phyloP scores from a whole-genome alignment of 2,888 invertebrate genomes.

The Epinotia bilunana region DNA sequence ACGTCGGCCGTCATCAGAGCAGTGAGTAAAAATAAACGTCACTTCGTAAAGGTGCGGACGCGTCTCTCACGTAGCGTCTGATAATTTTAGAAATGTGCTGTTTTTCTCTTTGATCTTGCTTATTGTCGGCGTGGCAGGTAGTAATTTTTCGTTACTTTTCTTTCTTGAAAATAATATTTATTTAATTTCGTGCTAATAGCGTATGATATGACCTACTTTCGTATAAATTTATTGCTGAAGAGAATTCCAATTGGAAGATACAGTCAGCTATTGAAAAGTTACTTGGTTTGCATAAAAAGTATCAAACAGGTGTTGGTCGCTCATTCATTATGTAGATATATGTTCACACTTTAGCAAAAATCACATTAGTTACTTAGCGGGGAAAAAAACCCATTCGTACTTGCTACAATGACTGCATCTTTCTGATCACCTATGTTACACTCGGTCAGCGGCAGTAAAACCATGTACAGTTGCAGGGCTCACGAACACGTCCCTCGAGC shows the following conservation, averaged over 20 bases:
- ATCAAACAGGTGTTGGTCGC: background rate
- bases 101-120: background rate
- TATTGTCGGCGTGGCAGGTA: background rate
- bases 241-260: background rate
- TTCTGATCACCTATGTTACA: too few species aligned
- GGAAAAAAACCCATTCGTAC: too few species aligned
- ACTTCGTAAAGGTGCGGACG: background rate
- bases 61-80: constrained; percentile 9
- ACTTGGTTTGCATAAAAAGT: too few species aligned
- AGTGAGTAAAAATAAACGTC: constrained; percentile 28
- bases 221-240: background rate
- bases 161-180: background rate
- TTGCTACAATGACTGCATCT: too few species aligned
- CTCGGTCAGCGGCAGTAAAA: background rate
- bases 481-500: constrained; percentile 50
- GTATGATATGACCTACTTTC: background rate
- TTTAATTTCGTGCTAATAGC: background rate
- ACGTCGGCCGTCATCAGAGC: constrained; percentile 59
- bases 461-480: constrained; percentile 49
- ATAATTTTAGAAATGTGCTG: constrained; percentile 13
- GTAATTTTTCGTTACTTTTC: background rate
- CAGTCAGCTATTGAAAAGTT: background rate
- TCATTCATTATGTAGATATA: background rate
- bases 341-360: too few species aligned
- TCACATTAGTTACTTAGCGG: too few species aligned